phyloP scores from a whole-genome alignment of 2,797 vertebrate species.

The Rhinogobio ventralis region DNA sequence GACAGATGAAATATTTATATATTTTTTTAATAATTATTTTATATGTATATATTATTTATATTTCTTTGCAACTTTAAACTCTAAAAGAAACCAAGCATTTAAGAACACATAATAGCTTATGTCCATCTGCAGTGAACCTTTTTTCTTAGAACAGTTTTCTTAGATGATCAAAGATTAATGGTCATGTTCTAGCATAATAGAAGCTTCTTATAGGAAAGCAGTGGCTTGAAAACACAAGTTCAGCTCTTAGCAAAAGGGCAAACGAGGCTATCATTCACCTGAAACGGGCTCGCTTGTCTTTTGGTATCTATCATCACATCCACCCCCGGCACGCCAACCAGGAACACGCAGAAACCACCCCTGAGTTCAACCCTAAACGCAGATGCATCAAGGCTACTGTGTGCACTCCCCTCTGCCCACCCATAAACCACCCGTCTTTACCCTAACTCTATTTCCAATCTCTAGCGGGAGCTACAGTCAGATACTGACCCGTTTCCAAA shows the following conservation, averaged over 20 bases:
- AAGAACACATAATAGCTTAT: conserved; percentile 1
- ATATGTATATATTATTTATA: neutral
- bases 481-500: conserved; percentile 74
- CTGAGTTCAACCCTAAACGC: neutral
- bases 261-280: conserved; percentile 27
- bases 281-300: conserved; percentile 6
- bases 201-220: conserved; percentile 18
- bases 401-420: conserved; percentile 28
- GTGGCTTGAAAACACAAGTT: conserved; percentile 15
- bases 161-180: conserved; percentile 31
- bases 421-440: conserved; percentile 40
- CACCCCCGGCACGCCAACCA: conserved; percentile 18
- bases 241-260: conserved; percentile 22
- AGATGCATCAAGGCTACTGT: conserved; percentile 41
- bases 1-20: neutral
- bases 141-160: conserved; percentile 18
- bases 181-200: conserved; percentile 4
- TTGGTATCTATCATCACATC: conserved; percentile 28
- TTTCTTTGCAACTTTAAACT: neutral
- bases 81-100: neutral
- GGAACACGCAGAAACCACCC: conserved; percentile 9
- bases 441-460: conserved; percentile 49
- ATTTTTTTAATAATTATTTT: no score
- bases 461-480: conserved; percentile 64
- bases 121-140: neutral